phyloP scores from a whole-genome alignment of 2,113 vertebrate species.

The Ginglymostoma cirratum region DNA sequence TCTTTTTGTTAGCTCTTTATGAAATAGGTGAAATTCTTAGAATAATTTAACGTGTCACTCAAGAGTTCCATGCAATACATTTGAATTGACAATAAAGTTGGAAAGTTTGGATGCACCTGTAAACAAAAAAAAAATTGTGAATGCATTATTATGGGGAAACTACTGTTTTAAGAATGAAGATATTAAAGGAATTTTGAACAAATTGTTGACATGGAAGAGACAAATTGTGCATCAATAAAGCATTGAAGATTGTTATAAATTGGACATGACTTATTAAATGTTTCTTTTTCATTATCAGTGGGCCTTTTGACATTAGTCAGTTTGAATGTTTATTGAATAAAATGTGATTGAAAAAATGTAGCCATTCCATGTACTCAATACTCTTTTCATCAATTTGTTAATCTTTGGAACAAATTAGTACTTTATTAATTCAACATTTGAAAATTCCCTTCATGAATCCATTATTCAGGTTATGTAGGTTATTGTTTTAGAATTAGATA shows the following conservation, averaged over 20 bases:
- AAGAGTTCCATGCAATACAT: not conserved
- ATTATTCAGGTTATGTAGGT: not conserved
- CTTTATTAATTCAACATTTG: not conserved
- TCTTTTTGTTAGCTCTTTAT: not conserved
- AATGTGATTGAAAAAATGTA: not conserved
- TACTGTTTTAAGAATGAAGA: not conserved
- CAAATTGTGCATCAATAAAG: not conserved
- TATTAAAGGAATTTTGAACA: too few relatives aligned
- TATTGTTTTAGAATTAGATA: not conserved
- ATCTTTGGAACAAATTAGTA: not conserved
- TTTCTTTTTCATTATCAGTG: not conserved
- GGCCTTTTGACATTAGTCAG: not conserved
- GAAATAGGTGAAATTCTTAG: not conserved
- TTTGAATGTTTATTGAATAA: not conserved
- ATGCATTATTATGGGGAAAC: not conserved
- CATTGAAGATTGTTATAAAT: not conserved
- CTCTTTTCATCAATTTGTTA: not conserved
- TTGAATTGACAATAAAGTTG: not conserved
- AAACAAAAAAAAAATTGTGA: not conserved
- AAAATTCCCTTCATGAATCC: not conserved
- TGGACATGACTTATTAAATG: not conserved
- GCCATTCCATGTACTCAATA: not conserved
- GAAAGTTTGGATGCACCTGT: not conserved
- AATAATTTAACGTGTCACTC: not conserved
- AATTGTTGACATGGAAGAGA: not conserved